Evolutionary conservation across 2,797 vertebrate species (phyloP).

Genomic region (Austrolebias charrua): DNA sequence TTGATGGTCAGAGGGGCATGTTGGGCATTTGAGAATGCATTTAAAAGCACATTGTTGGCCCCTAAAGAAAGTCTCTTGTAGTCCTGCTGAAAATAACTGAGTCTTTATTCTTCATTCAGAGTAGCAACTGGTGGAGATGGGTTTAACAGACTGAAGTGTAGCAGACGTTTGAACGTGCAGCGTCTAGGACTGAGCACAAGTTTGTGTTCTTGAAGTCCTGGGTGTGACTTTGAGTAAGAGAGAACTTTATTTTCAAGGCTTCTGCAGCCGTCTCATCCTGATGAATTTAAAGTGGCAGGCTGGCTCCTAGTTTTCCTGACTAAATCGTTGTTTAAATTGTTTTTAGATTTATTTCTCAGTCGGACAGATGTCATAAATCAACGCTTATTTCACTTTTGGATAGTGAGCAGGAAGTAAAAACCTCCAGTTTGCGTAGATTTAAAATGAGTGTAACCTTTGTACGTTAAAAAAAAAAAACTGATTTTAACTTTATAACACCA

Average conservation of each 20-base stretch:
- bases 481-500: not conserved
- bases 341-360: not conserved
- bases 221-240: conserved; percentile 9
- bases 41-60: conserved; percentile 37
- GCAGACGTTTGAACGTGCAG: not conserved
- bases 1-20: too few species aligned
- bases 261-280: not conserved
- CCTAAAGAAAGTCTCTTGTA: conserved; percentile 10
- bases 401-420: not conserved
- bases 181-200: not conserved
- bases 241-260: conserved; percentile 1
- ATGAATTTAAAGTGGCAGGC: conserved; percentile 10
- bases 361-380: not conserved
- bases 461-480: too few species aligned
- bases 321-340: not conserved
- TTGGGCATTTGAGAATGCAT: conserved; percentile 20
- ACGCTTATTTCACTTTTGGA: too few species aligned
- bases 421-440: not conserved
- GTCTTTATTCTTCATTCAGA: not conserved
- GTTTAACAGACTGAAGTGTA: not conserved
- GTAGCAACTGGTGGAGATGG: not conserved
- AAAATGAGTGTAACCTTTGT: too few species aligned
- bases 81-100: too few species aligned
- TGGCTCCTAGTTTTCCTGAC: conserved; percentile 3
- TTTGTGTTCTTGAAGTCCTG: conserved; percentile 1